Evolutionary conservation across 2,888 invertebrate genomes (phyloP), one percentile per base, ranked within the genome.

Genomic region (Caradrina kadenii): DNA sequence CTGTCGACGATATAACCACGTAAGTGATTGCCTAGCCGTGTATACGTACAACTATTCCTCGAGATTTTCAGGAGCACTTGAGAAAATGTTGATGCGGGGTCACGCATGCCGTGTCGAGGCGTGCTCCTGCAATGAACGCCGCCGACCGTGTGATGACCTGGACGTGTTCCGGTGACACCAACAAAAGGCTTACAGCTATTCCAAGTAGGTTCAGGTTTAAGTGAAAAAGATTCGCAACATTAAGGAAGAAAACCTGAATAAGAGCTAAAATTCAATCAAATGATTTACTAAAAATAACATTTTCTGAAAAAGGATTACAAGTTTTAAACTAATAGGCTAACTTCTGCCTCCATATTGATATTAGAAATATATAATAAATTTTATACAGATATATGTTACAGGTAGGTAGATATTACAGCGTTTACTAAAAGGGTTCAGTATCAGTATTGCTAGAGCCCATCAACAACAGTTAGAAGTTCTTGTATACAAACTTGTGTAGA

Each of bases 81-180:
- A 85, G 87, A 86, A 80, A 88, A 90, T 86, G 87, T 88, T 88
- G 87, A 91, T 91, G 92, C 91, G 80, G 80, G 88, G 91, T 91
- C 92, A 92, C 90, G 93, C 90, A 86, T 86, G 87, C 79, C 82
- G 85, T 82, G 90, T 83, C 85, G 71, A 76, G 82, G 86, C 88
- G 85, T 87, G 86, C 83, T 84, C 86, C 86, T 84, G 77, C 71
- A 71, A 59, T 60, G 75, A 73, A 75, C 77, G 84, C 81, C 83
- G 64, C 77, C 87, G 77, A 83, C 87, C 89, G 88, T 87, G 86
- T 85, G 86, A 88, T 89, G 88, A 88, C 85, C 86, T 82, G 82
- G 73, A 86, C 86, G 86, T 87, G 87, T 81, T 75, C 69, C 39
- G 53, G 60, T 77, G 67, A 77, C 73, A 76, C 67, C 63, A n/a